Evolutionary conservation across 2,888 invertebrate genomes (phyloP).

Genomic region (Volucella zonaria): DNA sequence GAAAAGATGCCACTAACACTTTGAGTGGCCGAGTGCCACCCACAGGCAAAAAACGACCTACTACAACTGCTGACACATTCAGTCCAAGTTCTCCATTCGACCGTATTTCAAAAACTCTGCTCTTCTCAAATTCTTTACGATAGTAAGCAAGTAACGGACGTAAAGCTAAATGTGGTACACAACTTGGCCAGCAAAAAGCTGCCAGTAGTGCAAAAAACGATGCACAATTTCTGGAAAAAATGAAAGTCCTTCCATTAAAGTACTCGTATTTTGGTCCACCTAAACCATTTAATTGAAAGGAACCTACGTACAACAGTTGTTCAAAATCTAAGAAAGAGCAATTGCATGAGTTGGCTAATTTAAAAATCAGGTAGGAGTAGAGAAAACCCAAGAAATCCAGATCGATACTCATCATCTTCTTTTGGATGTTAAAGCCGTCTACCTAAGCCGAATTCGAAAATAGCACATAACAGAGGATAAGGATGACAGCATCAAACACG

Average conservation of each 20-base stretch:
- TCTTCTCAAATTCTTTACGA: constrained; percentile 82
- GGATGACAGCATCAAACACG: too few species aligned
- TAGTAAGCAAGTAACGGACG: constrained; percentile 81
- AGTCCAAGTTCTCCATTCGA: constrained; percentile 83
- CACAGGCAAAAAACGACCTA: constrained; percentile 82
- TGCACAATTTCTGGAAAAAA: constrained; percentile 88
- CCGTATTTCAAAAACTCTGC: constrained; percentile 81
- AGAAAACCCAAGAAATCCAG: too few species aligned
- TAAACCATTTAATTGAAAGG: constrained; percentile 77
- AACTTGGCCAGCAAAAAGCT: constrained; percentile 85
- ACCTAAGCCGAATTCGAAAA: too few species aligned
- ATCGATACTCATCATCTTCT: too few species aligned
- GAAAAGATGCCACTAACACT: constrained; percentile 86
- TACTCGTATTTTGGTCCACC: constrained; percentile 78
- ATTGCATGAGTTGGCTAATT: too few species aligned
- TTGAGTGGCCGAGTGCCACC: constrained; percentile 87
- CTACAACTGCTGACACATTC: constrained; percentile 87
- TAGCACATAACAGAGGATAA: too few species aligned
- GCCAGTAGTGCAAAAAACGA: constrained; percentile 89
- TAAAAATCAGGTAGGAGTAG: too few species aligned
- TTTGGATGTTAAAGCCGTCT: too few species aligned
- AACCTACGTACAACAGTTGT: constrained; percentile 85
- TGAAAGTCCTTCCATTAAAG: constrained; percentile 87
- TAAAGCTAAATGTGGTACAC: constrained; percentile 82
- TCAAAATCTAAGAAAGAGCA: too few species aligned